phyloP scores from a whole-genome alignment of 2,113 vertebrate species.

The Euleptes europaea region DNA sequence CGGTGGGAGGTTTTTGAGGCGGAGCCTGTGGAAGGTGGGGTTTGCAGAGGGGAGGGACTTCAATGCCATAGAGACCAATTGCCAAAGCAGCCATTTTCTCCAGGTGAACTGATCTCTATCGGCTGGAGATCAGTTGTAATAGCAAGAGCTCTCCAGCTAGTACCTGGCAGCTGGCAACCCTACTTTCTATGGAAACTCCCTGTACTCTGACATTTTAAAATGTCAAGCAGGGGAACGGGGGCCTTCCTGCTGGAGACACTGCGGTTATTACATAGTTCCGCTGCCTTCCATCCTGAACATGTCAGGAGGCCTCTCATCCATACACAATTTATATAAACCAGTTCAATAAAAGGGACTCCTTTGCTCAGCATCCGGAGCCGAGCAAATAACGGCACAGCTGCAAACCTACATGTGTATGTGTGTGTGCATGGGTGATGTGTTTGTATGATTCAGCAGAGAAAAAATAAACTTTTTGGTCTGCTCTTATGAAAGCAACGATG shows the following conservation, averaged over 20 bases:
- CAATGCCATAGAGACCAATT: too few species aligned
- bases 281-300: background rate
- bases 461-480: slow-evolving; percentile 51
- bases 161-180: too few species aligned
- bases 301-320: slow-evolving; percentile 10
- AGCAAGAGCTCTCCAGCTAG: too few species aligned
- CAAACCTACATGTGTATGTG: slow-evolving; percentile 26
- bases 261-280: background rate
- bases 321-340: slow-evolving; percentile 18
- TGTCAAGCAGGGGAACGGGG: background rate
- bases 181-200: background rate
- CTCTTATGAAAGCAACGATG: slow-evolving; percentile 63
- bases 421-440: background rate
- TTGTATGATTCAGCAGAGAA: slow-evolving; percentile 42
- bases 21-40: too few species aligned
- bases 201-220: background rate
- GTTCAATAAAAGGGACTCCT: background rate
- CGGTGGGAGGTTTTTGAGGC: too few species aligned
- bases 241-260: background rate
- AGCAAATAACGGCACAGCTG: slow-evolving; percentile 4
- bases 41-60: too few species aligned
- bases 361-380: slow-evolving; percentile 33
- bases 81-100: too few species aligned
- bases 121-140: too few species aligned
- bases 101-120: too few species aligned